These are phyloP conservation scores for Stictocephala bisonia DNA, from an alignment of 2,888 invertebrate genomes.

Conservation along the genomic window DNA sequence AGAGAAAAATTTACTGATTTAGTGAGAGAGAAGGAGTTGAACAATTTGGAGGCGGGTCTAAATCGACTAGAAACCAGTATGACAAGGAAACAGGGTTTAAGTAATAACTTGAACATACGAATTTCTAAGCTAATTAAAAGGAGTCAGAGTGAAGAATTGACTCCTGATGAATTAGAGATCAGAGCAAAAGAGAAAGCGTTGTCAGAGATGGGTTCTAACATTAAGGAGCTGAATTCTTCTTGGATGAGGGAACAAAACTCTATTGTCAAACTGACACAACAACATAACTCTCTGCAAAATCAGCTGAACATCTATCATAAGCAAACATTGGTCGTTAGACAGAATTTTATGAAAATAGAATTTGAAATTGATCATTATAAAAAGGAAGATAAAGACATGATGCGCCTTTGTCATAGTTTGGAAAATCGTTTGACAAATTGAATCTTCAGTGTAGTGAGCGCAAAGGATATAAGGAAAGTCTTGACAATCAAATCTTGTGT, in stretches of 20 bases:
- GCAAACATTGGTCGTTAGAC: conserved; percentile 75
- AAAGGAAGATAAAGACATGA: conserved; percentile 69
- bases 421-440: conserved; percentile 71
- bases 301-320: conserved; percentile 78
- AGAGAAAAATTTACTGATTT: conserved; percentile 63
- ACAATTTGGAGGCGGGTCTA: conserved; percentile 65
- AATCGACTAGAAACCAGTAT: conserved; percentile 66
- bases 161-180: conserved; percentile 73
- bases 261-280: conserved; percentile 75
- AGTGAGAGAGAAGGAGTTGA: conserved; percentile 65
- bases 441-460: conserved; percentile 65
- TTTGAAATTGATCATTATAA: conserved; percentile 71
- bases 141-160: conserved; percentile 63
- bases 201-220: conserved; percentile 70
- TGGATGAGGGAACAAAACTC: conserved; percentile 83
- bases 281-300: conserved; percentile 74
- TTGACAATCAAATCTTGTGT: conserved; percentile 70
- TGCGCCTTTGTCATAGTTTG: conserved; percentile 71
- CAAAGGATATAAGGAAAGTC: conserved; percentile 67
- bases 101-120: conserved; percentile 68
- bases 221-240: conserved; percentile 74
- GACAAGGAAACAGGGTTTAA: conserved; percentile 67
- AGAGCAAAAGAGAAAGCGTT: conserved; percentile 75
- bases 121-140: too few species aligned
- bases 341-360: conserved; percentile 78